These are phyloP conservation scores for Erithacus rubecula DNA, from an alignment of 2,797 vertebrate species.

Conservation along the genomic window DNA sequence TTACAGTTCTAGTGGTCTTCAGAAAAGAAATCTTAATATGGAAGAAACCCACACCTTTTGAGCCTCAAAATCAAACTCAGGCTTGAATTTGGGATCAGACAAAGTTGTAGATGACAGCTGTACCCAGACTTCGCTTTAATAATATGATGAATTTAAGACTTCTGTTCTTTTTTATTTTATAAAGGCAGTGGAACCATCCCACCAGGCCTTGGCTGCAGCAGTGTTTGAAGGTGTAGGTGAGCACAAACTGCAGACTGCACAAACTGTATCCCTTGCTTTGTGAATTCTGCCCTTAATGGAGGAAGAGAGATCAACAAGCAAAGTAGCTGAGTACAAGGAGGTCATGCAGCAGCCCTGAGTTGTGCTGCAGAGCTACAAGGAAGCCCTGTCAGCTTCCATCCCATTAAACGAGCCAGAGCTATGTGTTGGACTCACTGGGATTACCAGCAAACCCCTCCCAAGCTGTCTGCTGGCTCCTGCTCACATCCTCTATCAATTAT, in stretches of 20 bases:
- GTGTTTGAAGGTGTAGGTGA: neutral
- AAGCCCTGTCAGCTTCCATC: slow-evolving; percentile 85
- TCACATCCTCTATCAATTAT: slow-evolving; percentile 81
- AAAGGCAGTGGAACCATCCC: neutral
- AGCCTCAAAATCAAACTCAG: neutral
- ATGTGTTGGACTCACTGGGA: slow-evolving; percentile 76
- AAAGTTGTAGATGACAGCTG: neutral
- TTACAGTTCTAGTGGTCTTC: neutral
- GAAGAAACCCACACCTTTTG: neutral
- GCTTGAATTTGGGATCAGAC: neutral
- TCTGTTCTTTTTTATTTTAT: neutral
- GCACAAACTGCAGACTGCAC: neutral
- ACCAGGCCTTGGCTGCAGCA: neutral
- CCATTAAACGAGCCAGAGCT: slow-evolving; percentile 83
- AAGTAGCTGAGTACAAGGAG: slow-evolving; percentile 53
- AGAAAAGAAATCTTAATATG: neutral
- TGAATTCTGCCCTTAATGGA: slow-evolving; percentile 58
- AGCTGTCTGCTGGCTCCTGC: slow-evolving; percentile 75
- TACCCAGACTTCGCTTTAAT: neutral
- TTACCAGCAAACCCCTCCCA: slow-evolving; percentile 54
- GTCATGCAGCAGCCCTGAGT: slow-evolving; percentile 61
- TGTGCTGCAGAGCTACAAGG: slow-evolving; percentile 80
- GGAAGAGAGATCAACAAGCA: slow-evolving; percentile 54
- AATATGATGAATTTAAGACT: neutral
- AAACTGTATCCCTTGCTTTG: neutral